phyloP scores from a whole-genome alignment of 2,797 vertebrate genomes.

The Picus viridis region DNA sequence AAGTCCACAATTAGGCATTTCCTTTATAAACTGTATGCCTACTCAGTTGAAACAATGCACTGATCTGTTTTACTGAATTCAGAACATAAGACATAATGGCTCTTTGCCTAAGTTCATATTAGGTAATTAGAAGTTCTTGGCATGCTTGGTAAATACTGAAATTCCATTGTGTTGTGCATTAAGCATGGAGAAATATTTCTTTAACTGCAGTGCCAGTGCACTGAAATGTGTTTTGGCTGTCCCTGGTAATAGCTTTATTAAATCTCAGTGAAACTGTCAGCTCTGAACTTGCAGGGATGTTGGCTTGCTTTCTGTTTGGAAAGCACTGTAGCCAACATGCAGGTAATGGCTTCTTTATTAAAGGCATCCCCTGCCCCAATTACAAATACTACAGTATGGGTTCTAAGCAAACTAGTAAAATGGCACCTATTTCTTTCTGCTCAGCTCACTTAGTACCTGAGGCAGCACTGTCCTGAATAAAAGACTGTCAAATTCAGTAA shows the following conservation, averaged over 20 bases:
- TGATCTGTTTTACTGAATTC: slow-evolving; percentile 47
- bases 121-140: slow-evolving; percentile 62
- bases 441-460: neutral
- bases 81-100: slow-evolving; percentile 48
- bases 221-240: slow-evolving; percentile 5
- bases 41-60: slow-evolving; percentile 17
- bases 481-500: neutral
- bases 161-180: slow-evolving; percentile 50
- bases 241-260: slow-evolving; percentile 26
- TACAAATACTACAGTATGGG: neutral
- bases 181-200: slow-evolving; percentile 32
- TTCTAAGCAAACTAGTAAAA: neutral
- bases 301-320: neutral
- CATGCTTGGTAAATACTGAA: slow-evolving; percentile 43
- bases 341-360: neutral
- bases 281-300: neutral
- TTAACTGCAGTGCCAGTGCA: slow-evolving; percentile 2
- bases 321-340: neutral
- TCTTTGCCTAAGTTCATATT: slow-evolving; percentile 48
- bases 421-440: neutral
- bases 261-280: neutral
- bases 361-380: neutral
- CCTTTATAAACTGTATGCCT: slow-evolving; percentile 15
- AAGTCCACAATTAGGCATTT: neutral
- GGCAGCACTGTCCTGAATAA: neutral